Conservation (phyloP, 2,113 vertebrate species). For the Phyllopteryx taeniolatus region DNA sequence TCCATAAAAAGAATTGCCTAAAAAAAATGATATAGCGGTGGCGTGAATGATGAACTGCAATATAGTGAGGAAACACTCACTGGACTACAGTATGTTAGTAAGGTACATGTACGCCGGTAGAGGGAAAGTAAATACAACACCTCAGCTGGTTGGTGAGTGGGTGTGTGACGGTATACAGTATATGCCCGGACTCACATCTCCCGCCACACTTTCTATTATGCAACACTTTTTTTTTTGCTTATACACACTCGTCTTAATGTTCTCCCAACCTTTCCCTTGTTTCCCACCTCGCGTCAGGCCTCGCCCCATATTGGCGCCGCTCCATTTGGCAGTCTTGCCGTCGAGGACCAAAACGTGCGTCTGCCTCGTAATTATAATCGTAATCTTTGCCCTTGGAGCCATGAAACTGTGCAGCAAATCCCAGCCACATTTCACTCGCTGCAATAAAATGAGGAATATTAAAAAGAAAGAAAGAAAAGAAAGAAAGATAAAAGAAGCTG, state of each 20-base stretch:
- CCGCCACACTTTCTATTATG: neutral
- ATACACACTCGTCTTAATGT: neutral
- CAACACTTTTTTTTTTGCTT: neutral
- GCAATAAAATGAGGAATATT: constrained; percentile 20
- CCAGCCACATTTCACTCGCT: constrained; percentile 32
- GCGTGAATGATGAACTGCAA: too few species aligned
- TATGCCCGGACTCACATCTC: neutral
- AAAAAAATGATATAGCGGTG: too few species aligned
- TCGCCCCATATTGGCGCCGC: constrained; percentile 15
- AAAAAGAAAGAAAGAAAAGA: neutral
- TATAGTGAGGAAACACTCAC: too few species aligned
- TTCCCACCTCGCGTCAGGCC: neutral
- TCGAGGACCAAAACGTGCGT: constrained; percentile 54
- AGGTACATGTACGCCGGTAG: neutral
- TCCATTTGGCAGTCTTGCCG: constrained; percentile 56
- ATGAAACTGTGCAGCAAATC: constrained; percentile 65
- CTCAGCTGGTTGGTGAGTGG: neutral
- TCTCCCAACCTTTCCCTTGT: neutral
- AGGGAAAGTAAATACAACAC: neutral
- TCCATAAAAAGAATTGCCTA: too few species aligned
- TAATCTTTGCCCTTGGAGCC: constrained; percentile 63
- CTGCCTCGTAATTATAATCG: constrained; percentile 57
- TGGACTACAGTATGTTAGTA: too few species aligned
- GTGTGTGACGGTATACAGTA: neutral
- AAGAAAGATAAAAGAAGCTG: too few species aligned